These are phyloP conservation scores for Hypotaenidia okinawae DNA, from an alignment of 2,797 vertebrate genomes.

Conservation along the genomic window DNA sequence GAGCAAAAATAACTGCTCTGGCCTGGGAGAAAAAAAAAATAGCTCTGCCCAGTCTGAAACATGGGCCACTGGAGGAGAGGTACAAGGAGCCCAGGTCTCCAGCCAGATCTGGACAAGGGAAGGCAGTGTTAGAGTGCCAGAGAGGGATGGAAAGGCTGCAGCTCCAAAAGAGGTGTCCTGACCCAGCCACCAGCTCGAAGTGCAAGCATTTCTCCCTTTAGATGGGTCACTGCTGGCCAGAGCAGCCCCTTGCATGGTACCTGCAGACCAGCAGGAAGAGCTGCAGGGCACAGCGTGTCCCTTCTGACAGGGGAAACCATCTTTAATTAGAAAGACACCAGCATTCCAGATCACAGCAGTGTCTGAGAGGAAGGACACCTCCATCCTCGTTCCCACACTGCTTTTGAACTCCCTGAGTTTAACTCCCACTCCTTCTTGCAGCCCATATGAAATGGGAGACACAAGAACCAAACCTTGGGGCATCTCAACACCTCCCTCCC, in stretches of 20 bases:
- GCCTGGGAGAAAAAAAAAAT: not conserved
- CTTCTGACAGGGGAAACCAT: not conserved
- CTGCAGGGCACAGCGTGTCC: not conserved
- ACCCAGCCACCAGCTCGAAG: not conserved
- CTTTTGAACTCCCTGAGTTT: not conserved
- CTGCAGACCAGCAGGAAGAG: too few species aligned
- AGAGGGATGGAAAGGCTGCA: not conserved
- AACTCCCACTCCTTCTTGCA: not conserved
- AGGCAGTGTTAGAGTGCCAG: not conserved
- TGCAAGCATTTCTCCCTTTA: not conserved
- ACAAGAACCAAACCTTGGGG: rapidly evolving
- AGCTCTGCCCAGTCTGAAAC: not conserved
- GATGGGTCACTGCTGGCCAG: not conserved
- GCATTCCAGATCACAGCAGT: not conserved
- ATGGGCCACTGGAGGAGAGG: rapidly evolving
- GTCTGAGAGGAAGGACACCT: not conserved
- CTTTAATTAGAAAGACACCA: not conserved
- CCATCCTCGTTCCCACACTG: not conserved
- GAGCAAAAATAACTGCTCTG: not conserved
- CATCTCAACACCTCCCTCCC: not conserved
- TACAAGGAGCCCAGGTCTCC: not conserved
- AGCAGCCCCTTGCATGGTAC: not conserved
- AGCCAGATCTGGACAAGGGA: rapidly evolving
- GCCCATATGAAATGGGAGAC: rapidly evolving
- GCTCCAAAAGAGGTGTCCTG: not conserved